phyloP scores from a whole-genome alignment of 2,797 vertebrate genomes.

The Cyprinella venusta region DNA sequence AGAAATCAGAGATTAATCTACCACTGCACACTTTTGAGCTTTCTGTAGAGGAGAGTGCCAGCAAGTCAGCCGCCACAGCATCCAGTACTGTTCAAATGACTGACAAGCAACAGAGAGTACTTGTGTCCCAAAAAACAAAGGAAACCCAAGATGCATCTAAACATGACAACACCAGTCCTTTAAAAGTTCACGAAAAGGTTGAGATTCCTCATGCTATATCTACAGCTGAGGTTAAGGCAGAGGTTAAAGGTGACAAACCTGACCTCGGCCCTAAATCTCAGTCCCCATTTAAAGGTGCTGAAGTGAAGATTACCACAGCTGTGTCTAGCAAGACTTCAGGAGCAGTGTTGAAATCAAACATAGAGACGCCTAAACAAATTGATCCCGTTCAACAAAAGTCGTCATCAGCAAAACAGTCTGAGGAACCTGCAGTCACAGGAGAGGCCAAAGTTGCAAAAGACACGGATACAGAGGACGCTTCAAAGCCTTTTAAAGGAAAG shows the following conservation, averaged over 20 bases:
- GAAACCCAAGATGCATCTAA: conserved; percentile 24
- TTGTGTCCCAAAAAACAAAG: conserved; percentile 41
- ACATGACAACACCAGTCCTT: background rate
- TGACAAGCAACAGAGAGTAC: conserved; percentile 51
- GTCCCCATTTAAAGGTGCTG: conserved; percentile 15
- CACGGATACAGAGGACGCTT: conserved; percentile 58
- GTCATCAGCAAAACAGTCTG: conserved; percentile 44
- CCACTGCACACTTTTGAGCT: conserved; percentile 29
- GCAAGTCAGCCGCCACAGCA: conserved; percentile 21
- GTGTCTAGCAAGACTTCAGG: conserved; percentile 64
- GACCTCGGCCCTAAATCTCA: background rate
- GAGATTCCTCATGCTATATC: conserved; percentile 19
- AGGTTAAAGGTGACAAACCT: conserved; percentile 31
- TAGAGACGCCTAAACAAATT: conserved; percentile 53
- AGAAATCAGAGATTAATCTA: conserved; percentile 35
- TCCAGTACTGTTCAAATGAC: conserved; percentile 56
- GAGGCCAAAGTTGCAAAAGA: conserved; percentile 46
- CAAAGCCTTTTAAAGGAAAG: conserved; percentile 71
- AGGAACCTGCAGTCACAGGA: conserved; percentile 46
- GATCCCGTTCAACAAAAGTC: conserved; percentile 33
- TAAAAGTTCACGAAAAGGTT: conserved; percentile 17
- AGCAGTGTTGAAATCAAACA: conserved; percentile 55
- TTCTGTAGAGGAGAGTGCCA: conserved; percentile 15
- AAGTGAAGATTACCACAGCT: conserved; percentile 48
- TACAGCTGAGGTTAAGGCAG: conserved; percentile 34